phyloP scores from a whole-genome alignment of 2,888 invertebrate species.

The Coecobrya sp. region DNA sequence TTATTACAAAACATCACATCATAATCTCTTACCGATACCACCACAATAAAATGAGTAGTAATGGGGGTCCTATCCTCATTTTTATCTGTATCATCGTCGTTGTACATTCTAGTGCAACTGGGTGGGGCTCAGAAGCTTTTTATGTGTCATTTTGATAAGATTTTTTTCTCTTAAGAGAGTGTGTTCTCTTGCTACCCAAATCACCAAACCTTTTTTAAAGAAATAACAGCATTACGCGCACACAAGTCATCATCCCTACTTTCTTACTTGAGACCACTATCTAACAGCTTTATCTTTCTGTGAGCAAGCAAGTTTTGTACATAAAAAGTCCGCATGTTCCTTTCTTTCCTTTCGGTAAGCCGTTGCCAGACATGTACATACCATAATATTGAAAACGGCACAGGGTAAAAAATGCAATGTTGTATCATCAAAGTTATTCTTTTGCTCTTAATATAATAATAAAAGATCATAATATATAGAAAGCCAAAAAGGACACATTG shows the following conservation, averaged over 20 bases:
- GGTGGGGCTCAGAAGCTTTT: conserved; percentile 84
- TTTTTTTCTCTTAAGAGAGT: conserved; percentile 73
- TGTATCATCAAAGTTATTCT: conserved; percentile 24
- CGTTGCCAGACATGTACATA: not conserved
- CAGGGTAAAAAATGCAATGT: not conserved
- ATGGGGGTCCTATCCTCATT: conserved; percentile 55
- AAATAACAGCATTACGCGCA: conserved; percentile 14
- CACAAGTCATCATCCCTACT: conserved; percentile 27
- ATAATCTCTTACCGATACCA: conserved; percentile 68
- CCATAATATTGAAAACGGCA: conserved; percentile 11
- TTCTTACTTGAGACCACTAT: conserved; percentile 13
- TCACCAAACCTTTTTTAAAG: conserved; percentile 18
- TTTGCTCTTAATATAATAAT: conserved; percentile 15
- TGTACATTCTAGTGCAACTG: conserved; percentile 72
- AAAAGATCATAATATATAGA: not conserved
- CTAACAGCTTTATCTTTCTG: conserved; percentile 63
- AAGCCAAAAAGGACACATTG: conserved; percentile 33
- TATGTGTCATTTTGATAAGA: conserved; percentile 85
- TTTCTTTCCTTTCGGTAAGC: not conserved
- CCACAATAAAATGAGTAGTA: conserved; percentile 68
- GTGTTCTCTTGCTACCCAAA: conserved; percentile 38
- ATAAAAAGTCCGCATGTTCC: conserved; percentile 19
- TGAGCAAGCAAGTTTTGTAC: conserved; percentile 12
- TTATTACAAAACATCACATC: conserved; percentile 61
- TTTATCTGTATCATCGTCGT: conserved; percentile 39